Evolutionary conservation across 2,888 invertebrate genomes (phyloP).

Genomic region (Nomada goodeniana): DNA sequence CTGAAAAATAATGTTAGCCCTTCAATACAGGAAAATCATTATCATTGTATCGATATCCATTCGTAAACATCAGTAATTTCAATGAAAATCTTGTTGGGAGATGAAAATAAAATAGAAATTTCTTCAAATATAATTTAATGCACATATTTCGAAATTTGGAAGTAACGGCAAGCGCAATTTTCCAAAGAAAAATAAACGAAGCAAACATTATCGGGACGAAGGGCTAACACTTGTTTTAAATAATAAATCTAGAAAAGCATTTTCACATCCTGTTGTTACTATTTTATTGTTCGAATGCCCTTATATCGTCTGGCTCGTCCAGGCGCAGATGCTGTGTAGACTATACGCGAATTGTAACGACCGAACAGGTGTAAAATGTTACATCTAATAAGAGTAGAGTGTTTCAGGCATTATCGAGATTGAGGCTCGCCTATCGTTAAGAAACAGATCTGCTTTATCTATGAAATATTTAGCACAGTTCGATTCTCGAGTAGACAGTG

Average conservation of each 20-base stretch:
- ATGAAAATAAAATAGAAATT: neutral
- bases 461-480: slow-evolving; percentile 33
- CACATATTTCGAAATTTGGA: slow-evolving; percentile 2
- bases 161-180: neutral
- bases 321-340: slow-evolving; percentile 79
- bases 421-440: slow-evolving; percentile 18
- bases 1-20: neutral
- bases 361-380: slow-evolving; percentile 63
- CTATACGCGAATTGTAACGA: slow-evolving; percentile 75
- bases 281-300: slow-evolving; percentile 44
- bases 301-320: slow-evolving; percentile 48
- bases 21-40: neutral
- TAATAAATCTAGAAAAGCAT: slow-evolving; percentile 1
- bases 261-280: slow-evolving; percentile 35
- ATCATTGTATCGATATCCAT: too few relatives aligned
- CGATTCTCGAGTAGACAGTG: slow-evolving; percentile 24
- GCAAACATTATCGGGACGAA: neutral
- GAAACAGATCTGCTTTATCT: slow-evolving; percentile 44
- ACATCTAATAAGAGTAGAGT: slow-evolving; percentile 45
- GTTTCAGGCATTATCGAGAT: slow-evolving; percentile 35
- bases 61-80: too few relatives aligned
- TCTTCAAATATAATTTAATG: slow-evolving; percentile 1
- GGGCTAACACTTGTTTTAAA: neutral
- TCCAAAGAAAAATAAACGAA: neutral
- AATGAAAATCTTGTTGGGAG: too few relatives aligned